These are phyloP conservation scores for Hippolais icterina DNA, from an alignment of 2,113 vertebrate genomes.

Conservation along the genomic window DNA sequence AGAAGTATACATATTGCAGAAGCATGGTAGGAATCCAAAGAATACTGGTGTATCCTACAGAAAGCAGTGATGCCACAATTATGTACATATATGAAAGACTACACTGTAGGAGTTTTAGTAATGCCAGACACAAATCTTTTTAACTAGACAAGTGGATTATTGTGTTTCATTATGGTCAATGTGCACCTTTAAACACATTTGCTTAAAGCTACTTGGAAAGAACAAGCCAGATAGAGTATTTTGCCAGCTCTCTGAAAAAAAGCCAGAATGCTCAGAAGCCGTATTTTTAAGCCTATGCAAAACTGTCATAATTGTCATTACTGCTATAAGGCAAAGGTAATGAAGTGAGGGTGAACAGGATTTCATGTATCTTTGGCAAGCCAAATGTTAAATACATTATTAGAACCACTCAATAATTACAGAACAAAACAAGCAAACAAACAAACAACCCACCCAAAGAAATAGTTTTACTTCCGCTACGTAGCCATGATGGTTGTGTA, in stretches of 20 bases:
- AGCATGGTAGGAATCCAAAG: not conserved
- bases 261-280: not conserved
- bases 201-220: slow-evolving; percentile 1
- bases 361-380: not conserved
- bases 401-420: not conserved
- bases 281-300: not conserved
- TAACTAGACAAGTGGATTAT: not conserved
- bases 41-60: not conserved
- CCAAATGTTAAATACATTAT: not conserved
- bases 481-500: not conserved
- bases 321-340: not conserved
- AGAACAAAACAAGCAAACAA: not conserved
- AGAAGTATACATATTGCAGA: not conserved
- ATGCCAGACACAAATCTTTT: not conserved
- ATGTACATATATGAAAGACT: not conserved
- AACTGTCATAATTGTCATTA: not conserved
- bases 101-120: not conserved
- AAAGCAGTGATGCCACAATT: not conserved
- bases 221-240: not conserved
- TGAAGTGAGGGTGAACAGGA: not conserved
- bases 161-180: not conserved
- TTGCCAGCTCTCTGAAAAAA: not conserved
- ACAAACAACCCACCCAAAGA: not conserved
- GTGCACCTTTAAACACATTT: not conserved
- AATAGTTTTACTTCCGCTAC: not conserved